phyloP scores from a whole-genome alignment of 23 tunicate species.

The Styela clava region DNA sequence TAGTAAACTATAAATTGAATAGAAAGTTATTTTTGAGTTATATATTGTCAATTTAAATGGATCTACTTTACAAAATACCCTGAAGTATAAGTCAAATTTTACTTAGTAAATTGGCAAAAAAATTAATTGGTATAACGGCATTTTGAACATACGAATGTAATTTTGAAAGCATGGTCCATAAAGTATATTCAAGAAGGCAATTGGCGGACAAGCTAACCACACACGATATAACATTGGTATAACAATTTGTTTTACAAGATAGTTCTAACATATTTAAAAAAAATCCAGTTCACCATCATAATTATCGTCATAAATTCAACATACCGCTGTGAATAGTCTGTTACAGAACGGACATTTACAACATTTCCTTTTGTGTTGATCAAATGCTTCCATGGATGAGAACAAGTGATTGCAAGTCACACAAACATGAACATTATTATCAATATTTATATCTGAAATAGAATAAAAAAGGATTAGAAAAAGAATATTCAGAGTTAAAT shows the following conservation, averaged over 20 bases:
- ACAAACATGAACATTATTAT: slow-evolving; percentile 19
- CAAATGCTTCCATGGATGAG: slow-evolving; percentile 39
- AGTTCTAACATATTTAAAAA: too few relatives aligned
- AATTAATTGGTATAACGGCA: not conserved
- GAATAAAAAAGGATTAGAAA: too few relatives aligned
- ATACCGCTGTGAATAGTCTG: slow-evolving; percentile 63
- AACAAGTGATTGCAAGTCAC: slow-evolving; percentile 45
- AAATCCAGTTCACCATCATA: not conserved
- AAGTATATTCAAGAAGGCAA: not conserved
- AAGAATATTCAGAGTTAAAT: not conserved
- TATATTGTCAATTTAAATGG: not conserved
- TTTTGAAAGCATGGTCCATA: not conserved
- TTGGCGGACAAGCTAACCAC: not conserved
- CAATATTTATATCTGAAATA: not conserved
- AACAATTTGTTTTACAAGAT: not conserved
- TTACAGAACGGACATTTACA: slow-evolving; percentile 73
- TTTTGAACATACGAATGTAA: too few relatives aligned
- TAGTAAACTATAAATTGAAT: too few relatives aligned
- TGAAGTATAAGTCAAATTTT: not conserved
- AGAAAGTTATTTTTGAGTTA: not conserved
- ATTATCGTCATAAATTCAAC: not conserved
- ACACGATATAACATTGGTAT: not conserved
- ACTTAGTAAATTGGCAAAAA: not conserved
- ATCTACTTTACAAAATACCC: not conserved
- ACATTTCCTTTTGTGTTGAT: slow-evolving; percentile 47